Evolutionary conservation across 2,113 vertebrate species (phyloP).

Genomic region (Anoura caudifer): DNA sequence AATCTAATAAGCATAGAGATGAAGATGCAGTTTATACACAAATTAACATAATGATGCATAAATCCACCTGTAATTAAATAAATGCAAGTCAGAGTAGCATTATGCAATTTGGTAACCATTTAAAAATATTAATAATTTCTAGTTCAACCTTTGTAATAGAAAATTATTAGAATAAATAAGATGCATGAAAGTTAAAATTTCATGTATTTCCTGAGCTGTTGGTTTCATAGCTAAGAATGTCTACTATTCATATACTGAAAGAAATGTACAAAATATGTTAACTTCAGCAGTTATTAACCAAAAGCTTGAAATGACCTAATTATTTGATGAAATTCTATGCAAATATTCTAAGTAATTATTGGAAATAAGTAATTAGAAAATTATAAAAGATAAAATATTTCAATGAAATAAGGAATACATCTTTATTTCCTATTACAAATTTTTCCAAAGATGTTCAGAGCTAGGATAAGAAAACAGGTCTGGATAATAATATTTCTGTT

Average conservation of each 20-base stretch:
- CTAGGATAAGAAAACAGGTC: not conserved
- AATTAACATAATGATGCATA: conserved; percentile 14
- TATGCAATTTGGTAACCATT: not conserved
- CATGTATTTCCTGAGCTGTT: not conserved
- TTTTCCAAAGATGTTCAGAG: not conserved
- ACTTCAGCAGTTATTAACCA: not conserved
- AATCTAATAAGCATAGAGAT: not conserved
- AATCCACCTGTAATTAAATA: not conserved
- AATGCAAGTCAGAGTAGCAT: not conserved
- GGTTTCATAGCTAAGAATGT: not conserved
- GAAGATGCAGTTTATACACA: not conserved
- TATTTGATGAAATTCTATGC: not conserved
- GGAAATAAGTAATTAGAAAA: not conserved
- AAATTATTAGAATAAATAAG: not conserved
- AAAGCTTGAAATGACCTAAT: not conserved
- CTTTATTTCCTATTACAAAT: not conserved
- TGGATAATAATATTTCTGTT: not conserved
- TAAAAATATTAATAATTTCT: not conserved
- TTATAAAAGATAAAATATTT: not conserved
- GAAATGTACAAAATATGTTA: not conserved
- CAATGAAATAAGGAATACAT: not conserved
- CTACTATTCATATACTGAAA: not conserved
- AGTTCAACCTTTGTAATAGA: not conserved
- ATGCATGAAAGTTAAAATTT: not conserved
- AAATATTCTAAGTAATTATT: not conserved